Base-by-base conservation (phyloP, 2,888 invertebrate species). In the Nowickia ferox region DNA sequence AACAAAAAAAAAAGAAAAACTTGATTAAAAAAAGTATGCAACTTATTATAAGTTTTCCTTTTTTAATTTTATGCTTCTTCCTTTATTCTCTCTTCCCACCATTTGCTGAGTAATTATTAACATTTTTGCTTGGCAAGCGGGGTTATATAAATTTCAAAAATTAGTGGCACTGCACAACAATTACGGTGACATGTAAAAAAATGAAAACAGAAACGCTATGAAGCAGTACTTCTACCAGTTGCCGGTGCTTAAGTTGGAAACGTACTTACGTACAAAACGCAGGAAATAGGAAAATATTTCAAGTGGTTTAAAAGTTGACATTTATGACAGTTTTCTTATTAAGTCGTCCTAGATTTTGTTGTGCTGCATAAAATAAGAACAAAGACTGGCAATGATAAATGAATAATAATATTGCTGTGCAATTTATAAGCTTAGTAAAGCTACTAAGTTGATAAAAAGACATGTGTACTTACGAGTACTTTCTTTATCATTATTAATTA, bases 291-390 rank as follows among this genome's bases (percentile, higher is more conserved):
- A 69, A 30, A 22, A 55, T 55, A 42, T 22, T 42, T 11, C 63
- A 75, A 84, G 79, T 71, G 84, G 66, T 76, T 80, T 80, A 80
- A 72, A 80, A 84, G 76, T 80, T 80, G 80, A 84, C 76, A 80
- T 80, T 80, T 80, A 53, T 76, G 84, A 84, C 80, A 80, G 66
- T 53, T 76, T 76, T 38, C 80, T 80, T 80, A 65, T 59, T 53
- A 80, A 65, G 71, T 71, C 53, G 71, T 72, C 66, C 71, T 76
- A 80, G 76, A 76, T 76, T 76, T 84, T 63, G 40, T 40, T 57
- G 48, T 71, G n/a, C 38, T 38, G 15, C 15, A 44, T 13, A 9
- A 19, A 44, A 38, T 55, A 76, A 69, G 30, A 77, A 66, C 71
- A 72, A 59, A 66, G 15, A 72, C 38, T 22, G 30, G 19, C 19